A percentile compares a stretch with the other conserved stretches of the same genome.
These are phyloP conservation scores for Neolamprologus hecqui DNA, from an alignment of 2,113 vertebrate genomes.

Conservation along the genomic window DNA sequence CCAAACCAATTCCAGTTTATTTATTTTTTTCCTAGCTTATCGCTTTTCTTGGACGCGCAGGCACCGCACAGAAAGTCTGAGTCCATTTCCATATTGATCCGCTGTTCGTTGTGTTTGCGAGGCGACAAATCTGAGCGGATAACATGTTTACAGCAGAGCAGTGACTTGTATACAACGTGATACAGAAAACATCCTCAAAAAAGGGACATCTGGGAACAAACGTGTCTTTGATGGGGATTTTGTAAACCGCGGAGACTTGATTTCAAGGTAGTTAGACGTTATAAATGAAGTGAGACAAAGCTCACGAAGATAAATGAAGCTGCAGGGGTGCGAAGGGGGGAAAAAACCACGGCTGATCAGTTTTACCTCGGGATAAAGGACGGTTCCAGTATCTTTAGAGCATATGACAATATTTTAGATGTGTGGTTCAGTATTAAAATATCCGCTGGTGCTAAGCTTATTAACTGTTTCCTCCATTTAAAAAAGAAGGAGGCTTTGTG, in stretches of 20 bases:
- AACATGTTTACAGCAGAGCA: constrained; percentile 29
- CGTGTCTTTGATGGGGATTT: constrained; percentile 2
- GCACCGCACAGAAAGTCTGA: constrained; percentile 7
- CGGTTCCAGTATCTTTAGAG: background rate
- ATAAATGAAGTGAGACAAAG: background rate
- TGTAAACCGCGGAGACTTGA: constrained; percentile 1
- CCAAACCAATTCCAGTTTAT: constrained; percentile 21
- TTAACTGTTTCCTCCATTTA: background rate
- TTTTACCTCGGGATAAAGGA: background rate
- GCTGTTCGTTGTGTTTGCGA: constrained; percentile 19
- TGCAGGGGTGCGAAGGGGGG: background rate
- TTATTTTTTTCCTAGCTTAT: constrained; percentile 35
- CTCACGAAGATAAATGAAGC: background rate
- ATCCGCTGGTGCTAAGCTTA: background rate
- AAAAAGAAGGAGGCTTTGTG: background rate
- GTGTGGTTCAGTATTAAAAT: background rate
- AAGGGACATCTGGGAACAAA: constrained; percentile 1
- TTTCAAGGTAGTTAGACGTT: constrained; percentile 14
- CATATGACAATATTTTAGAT: background rate
- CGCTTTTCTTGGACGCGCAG: constrained; percentile 37
- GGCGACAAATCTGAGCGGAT: constrained; percentile 7
- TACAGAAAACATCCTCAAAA: background rate
- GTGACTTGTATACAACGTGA: background rate
- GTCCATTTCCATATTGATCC: constrained; percentile 55
- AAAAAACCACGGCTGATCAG: background rate